phyloP scores from a whole-genome alignment of 2,797 vertebrate species.

The Cheirogaleus major region DNA sequence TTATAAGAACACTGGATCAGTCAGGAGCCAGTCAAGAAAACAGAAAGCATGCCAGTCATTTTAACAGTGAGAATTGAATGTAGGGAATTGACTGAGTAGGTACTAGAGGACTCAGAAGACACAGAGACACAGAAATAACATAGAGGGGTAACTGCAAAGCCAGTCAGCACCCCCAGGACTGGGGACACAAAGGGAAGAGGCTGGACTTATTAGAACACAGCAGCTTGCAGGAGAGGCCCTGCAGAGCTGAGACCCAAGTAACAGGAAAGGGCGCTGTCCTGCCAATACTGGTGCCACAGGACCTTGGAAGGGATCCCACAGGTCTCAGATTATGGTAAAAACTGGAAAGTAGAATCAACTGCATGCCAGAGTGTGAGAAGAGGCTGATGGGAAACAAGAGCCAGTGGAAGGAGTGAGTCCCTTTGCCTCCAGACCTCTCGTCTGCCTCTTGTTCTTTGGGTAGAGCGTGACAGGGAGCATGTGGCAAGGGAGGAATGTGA shows the following conservation, averaged over 20 bases:
- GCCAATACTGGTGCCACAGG: not conserved
- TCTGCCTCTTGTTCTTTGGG: too few species aligned
- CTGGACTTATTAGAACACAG: too few species aligned
- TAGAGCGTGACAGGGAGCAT: not conserved
- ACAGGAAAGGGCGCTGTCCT: not conserved
- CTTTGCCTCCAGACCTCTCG: not conserved
- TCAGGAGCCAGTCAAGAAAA: not conserved
- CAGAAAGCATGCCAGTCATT: not conserved
- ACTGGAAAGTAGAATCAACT: not conserved
- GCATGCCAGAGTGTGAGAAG: fast-evolving
- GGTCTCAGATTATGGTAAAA: not conserved
- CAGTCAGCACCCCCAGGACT: too few species aligned
- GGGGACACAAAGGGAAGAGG: not conserved
- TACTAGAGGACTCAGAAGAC: not conserved
- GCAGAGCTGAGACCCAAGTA: not conserved
- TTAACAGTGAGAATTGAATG: not conserved
- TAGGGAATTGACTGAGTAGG: too few species aligned
- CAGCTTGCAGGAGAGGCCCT: not conserved
- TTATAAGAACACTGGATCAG: not conserved
- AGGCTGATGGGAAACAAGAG: not conserved
- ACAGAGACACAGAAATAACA: not conserved
- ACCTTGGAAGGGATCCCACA: not conserved
- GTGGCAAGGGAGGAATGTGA: too few species aligned
- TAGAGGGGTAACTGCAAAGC: too few species aligned
- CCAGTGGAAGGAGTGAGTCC: too few species aligned